Evolutionary conservation across 2,888 invertebrate species (phyloP).

Genomic region (Lasius fuliginosus): DNA sequence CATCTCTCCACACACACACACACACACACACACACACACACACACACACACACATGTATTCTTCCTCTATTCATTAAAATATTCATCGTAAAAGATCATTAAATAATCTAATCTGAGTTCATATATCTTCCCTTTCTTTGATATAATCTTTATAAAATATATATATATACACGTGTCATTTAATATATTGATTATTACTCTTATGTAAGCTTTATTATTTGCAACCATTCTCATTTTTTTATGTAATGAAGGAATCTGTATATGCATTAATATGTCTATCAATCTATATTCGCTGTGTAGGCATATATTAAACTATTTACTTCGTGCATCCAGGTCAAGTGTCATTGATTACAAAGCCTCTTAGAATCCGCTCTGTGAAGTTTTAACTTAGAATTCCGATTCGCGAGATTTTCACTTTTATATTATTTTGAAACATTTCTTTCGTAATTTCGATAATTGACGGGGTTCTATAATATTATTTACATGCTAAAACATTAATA

Average conservation of each 20-base stretch:
- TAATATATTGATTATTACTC: neutral
- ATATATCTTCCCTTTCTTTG: neutral
- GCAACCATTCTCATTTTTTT: neutral
- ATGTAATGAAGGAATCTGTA: constrained; percentile 12
- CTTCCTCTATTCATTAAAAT: neutral
- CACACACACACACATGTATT: neutral
- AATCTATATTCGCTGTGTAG: constrained; percentile 72
- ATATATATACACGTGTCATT: constrained; percentile 6
- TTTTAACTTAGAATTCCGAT: constrained; percentile 33
- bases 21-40: no score
- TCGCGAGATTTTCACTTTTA: constrained; percentile 5
- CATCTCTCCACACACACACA: neutral
- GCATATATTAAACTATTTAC: constrained; percentile 75
- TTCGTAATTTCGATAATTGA: neutral
- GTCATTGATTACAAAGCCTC: constrained; percentile 77
- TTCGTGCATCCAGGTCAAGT: constrained; percentile 79
- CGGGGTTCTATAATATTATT: neutral
- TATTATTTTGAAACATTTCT: neutral
- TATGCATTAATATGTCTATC: neutral
- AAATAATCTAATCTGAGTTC: constrained; percentile 32
- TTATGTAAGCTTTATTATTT: neutral
- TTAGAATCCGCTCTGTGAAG: constrained; percentile 54
- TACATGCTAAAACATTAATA: neutral
- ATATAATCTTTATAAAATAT: constrained; percentile 20
- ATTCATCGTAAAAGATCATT: neutral